phyloP scores from a whole-genome alignment of 2,113 vertebrate species.

The Athene noctua region DNA sequence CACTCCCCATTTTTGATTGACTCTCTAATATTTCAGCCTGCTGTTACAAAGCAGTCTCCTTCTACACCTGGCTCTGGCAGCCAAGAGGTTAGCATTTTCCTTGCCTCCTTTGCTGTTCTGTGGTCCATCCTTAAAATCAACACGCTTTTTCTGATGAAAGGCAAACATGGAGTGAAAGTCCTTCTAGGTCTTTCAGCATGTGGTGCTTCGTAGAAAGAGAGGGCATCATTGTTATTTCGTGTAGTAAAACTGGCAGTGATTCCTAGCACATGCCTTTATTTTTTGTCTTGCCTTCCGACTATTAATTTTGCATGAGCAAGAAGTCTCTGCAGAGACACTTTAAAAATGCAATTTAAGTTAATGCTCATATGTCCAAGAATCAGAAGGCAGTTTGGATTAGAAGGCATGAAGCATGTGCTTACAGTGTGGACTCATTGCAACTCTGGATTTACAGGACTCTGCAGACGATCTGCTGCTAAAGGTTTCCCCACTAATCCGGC shows the following conservation, averaged over 20 bases:
- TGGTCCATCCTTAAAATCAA: not conserved
- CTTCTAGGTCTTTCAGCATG: not conserved
- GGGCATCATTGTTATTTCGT: not conserved
- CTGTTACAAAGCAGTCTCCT: not conserved
- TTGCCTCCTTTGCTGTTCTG: not conserved
- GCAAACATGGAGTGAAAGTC: not conserved
- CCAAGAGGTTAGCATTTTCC: not conserved
- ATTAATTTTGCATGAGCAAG: not conserved
- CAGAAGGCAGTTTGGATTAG: not conserved
- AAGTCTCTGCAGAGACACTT: not conserved
- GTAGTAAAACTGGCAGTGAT: not conserved
- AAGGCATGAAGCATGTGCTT: not conserved
- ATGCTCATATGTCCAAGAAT: not conserved
- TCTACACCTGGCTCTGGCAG: not conserved
- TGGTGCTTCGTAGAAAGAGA: not conserved
- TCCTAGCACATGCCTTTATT: not conserved
- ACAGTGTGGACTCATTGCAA: accelerated
- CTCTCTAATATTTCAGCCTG: not conserved
- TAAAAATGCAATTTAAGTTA: not conserved
- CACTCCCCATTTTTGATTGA: not conserved
- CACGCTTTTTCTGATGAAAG: not conserved
- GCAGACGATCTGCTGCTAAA: not conserved
- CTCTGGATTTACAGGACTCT: not conserved
- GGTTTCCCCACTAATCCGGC: not conserved
- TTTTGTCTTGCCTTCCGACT: not conserved